Evolutionary conservation across 2,797 vertebrate species (phyloP).

Genomic region (Chaunax sp.): DNA sequence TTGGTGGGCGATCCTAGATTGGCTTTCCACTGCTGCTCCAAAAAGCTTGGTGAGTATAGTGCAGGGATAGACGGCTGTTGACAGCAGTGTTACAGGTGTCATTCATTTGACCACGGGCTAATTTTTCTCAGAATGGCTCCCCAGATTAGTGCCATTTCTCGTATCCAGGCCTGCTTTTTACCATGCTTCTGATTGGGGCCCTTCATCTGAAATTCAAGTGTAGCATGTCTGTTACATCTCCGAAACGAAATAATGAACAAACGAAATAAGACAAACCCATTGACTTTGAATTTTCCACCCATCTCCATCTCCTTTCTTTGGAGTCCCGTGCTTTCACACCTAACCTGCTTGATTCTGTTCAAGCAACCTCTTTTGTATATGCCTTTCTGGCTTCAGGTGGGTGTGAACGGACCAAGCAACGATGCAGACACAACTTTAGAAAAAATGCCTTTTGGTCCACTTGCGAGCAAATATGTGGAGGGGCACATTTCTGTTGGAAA

Average conservation of each 20-base stretch:
- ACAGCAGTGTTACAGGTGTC: conserved; percentile 55
- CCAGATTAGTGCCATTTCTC: conserved; percentile 5
- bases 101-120: conserved; percentile 14
- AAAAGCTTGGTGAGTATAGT: conserved; percentile 54
- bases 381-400: not conserved
- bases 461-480: not conserved
- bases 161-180: conserved; percentile 9
- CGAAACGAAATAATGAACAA: no score
- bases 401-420: not conserved
- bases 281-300: not conserved
- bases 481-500: not conserved
- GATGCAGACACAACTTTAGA: no score
- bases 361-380: not conserved
- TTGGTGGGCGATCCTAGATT: conserved; percentile 64
- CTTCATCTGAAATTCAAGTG: conserved; percentile 4
- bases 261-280: not conserved
- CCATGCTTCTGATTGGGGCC: not conserved
- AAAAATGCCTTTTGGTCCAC: not conserved
- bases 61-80: conserved; percentile 31
- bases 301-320: not conserved
- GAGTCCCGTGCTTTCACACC: not conserved
- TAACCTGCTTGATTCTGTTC: not conserved
- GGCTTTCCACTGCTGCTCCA: conserved; percentile 50
- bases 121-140: conserved; percentile 13
- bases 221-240: not conserved